Base-by-base conservation (phyloP, 2,113 vertebrate genomes). In the Danionella cerebrum region DNA sequence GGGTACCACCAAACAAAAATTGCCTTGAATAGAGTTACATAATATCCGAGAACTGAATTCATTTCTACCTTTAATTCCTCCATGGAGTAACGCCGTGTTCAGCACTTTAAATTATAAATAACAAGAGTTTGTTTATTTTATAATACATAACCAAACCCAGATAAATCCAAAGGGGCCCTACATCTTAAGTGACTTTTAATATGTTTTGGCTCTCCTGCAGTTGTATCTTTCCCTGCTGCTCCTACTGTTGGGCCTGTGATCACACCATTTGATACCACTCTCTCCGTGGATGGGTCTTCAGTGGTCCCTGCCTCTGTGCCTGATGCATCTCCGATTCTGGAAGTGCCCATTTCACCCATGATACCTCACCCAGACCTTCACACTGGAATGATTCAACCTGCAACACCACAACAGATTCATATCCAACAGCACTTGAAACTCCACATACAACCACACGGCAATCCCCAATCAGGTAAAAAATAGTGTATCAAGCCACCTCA, bases 401-500 rank as follows among this genome's bases (percentile, higher is more conserved):
- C 71, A 57, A 73, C 67, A 74, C 82, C 58, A 6, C 82, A 74
- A 21, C 82, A 85, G 76, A 78, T 87, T n/a, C 80, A 86, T 67
- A 79, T 84, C 35, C 86, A 85, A 53, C 87, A 88, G 67, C 84
- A 86, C n/a, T 79, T 87, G 50, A 85, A 86, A 64, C 77, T 87
- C 45, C 79, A 84, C 69, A 80, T 87, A 45, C 83, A 87, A 35
- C 77, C 76, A 6, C 78, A 81, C 53, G 78, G 72, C 27, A 69
- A 76, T 72, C 60, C 52, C 25, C 55, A 67, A 65, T 71, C 44
- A 70, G 77, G 72, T 76, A 69, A 11, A 9, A 25, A 10, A 24
- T 22, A 4, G 6, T 22, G 33, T 8, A 66, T 31, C 29, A 9
- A 42, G 3, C 25, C 18, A 14, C 7, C n/a, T 41, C 41, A n/a